Evolutionary conservation across 2,113 vertebrate genomes (phyloP), one percentile per base, ranked within the genome.

Genomic region (Tyrannus savana): DNA sequence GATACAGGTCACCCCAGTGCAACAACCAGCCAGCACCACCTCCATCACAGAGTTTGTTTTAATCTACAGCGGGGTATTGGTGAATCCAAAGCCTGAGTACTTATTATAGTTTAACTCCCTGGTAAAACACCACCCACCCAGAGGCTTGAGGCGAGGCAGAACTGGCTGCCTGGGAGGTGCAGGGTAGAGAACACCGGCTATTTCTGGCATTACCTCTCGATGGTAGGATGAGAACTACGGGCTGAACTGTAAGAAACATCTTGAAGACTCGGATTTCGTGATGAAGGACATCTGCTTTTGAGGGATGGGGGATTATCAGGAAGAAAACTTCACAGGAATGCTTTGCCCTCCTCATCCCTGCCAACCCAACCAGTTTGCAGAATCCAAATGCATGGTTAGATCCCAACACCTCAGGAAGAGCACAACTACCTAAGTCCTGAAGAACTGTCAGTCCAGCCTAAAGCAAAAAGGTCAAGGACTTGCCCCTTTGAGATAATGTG

Each of bases 71-170:
- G 6, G 62, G 44, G 46, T 41, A 64, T n/a, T 19, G 42, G 4
- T 14, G 63, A 93, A n/a, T 8, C 68, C 58, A 30, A 50, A 79
- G 10, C 9, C 37, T 42, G 19, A 3, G 13, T 27, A 28, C 75
- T 93, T 84, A 49, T 91, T 81, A 80, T 41, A 94, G 55, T 71
- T 81, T 14, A 64, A 49, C 23, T 94, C 49, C 41, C 66, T 85
- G 53, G 82, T 28, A 56, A 95, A 94, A 76, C 79, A 92, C 88
- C 94, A 92, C 89, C 86, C 78, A 95, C 92, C 89, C 66, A 67
- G 47, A 90, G 59, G 87, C 82, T 86, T 25, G 27, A 94, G 83
- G 92, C 50, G 77, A 67, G 0, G 2, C 87, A 92, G 79, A 90
- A 73, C 25, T 47, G 89, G 49, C 87, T 95, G 74, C 71, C 8